phyloP scores from a whole-genome alignment of 2,113 vertebrate genomes.

The Salminus brasiliensis region DNA sequence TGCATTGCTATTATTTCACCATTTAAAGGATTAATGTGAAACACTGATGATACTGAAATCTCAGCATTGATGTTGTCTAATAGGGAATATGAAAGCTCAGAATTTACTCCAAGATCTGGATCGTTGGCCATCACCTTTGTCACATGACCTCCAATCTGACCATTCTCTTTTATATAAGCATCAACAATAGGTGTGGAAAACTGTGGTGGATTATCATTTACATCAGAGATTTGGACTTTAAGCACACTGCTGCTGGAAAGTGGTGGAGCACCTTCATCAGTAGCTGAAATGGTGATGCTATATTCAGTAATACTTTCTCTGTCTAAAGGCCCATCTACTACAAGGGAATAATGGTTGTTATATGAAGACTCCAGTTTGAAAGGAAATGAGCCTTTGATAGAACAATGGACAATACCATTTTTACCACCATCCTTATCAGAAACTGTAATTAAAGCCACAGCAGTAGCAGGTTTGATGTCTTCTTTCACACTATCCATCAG shows the following conservation, averaged over 20 bases:
- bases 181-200: slow-evolving; percentile 69
- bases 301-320: slow-evolving; percentile 74
- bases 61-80: slow-evolving; percentile 49
- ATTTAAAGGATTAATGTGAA: slow-evolving; percentile 59
- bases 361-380: slow-evolving; percentile 74
- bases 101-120: slow-evolving; percentile 74
- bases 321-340: slow-evolving; percentile 68
- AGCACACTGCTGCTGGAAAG: slow-evolving; percentile 65
- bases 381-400: slow-evolving; percentile 61
- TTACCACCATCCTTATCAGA: slow-evolving; percentile 79
- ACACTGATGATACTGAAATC: slow-evolving; percentile 23
- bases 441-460: slow-evolving; percentile 83
- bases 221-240: slow-evolving; percentile 69
- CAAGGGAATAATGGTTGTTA: slow-evolving; percentile 72
- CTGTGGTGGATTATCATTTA: slow-evolving; percentile 71
- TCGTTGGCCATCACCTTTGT: slow-evolving; percentile 68
- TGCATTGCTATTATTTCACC: slow-evolving; percentile 77
- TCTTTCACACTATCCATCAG: slow-evolving; percentile 77
- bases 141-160: slow-evolving; percentile 69
- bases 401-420: slow-evolving; percentile 73
- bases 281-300: slow-evolving; percentile 67
- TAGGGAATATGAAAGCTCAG: slow-evolving; percentile 69
- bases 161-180: slow-evolving; percentile 80
- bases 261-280: slow-evolving; percentile 69
- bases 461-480: slow-evolving; percentile 75